Evolutionary conservation across 2,113 vertebrate genomes (phyloP).

Genomic region (Bettongia penicillata): DNA sequence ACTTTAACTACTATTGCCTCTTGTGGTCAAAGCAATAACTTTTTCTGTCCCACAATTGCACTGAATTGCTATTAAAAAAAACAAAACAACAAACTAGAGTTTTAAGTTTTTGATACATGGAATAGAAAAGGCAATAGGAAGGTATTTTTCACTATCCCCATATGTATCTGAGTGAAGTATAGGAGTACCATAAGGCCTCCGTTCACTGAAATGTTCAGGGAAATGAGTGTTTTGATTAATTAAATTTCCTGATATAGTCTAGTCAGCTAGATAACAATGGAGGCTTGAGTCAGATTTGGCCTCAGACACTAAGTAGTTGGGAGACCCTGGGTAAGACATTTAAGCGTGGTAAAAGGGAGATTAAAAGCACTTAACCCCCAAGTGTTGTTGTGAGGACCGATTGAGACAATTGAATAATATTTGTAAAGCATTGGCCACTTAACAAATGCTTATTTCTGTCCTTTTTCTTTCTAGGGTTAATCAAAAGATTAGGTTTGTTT

Average conservation of each 20-base stretch:
- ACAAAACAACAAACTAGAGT: neutral
- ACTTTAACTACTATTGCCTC: neutral
- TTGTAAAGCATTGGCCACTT: neutral
- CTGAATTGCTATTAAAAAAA: neutral
- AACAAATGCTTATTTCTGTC: neutral
- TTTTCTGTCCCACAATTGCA: slow-evolving; percentile 11
- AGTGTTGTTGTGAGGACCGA: neutral
- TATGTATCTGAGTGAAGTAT: neutral
- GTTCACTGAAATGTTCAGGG: neutral
- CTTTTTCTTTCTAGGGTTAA: neutral
- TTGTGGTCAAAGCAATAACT: slow-evolving; percentile 28
- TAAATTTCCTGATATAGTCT: neutral
- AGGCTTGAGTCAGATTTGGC: neutral
- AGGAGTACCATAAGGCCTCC: neutral
- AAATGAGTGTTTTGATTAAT: neutral
- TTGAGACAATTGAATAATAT: neutral
- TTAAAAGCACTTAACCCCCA: neutral
- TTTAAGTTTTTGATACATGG: neutral
- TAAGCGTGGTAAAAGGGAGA: neutral
- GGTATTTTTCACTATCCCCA: neutral
- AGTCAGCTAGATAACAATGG: neutral
- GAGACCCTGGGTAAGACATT: neutral
- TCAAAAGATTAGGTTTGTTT: neutral
- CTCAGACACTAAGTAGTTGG: neutral
- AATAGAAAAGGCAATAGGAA: neutral